These are phyloP conservation scores for Protonibea diacanthus DNA, from an alignment of 2,797 vertebrate genomes.

Conservation along the genomic window DNA sequence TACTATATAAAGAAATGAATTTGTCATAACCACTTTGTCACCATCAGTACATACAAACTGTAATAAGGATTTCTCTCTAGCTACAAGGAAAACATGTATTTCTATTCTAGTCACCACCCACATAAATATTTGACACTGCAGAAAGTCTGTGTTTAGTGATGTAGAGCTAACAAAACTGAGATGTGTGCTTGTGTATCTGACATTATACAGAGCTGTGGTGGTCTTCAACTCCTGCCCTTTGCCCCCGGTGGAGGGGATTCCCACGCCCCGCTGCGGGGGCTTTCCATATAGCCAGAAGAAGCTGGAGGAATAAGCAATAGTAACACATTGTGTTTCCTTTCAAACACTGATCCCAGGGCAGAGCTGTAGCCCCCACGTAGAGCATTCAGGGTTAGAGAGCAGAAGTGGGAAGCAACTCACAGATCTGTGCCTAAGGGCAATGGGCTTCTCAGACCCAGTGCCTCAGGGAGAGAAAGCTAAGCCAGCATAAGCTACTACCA, in stretches of 20 bases:
- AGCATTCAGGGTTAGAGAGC: slow-evolving; percentile 71
- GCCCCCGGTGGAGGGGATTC: slow-evolving; percentile 57
- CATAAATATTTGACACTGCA: slow-evolving; percentile 9
- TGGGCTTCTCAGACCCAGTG: slow-evolving; percentile 73
- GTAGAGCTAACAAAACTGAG: not conserved
- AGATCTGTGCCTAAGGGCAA: slow-evolving; percentile 81
- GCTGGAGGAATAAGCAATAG: slow-evolving; percentile 41
- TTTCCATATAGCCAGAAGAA: slow-evolving; percentile 49
- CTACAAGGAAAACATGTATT: not conserved
- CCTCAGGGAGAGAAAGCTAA: slow-evolving; percentile 79
- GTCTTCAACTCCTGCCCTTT: slow-evolving; percentile 34
- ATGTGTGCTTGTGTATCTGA: not conserved
- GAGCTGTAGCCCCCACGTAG: slow-evolving; percentile 56
- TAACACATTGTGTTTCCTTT: slow-evolving; percentile 60
- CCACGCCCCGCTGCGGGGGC: slow-evolving; percentile 53
- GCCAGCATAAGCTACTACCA: slow-evolving; percentile 81
- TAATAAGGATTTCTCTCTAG: not conserved
- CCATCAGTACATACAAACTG: not conserved
- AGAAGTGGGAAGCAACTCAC: slow-evolving; percentile 70
- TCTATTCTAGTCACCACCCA: slow-evolving; percentile 16
- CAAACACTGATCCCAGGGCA: slow-evolving; percentile 66
- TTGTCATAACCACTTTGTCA: slow-evolving; percentile 15
- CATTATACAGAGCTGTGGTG: not conserved
- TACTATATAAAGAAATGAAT: not conserved
- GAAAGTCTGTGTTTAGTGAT: not conserved